A percentile compares a stretch with the other conserved stretches of the same genome.
phyloP scores from a whole-genome alignment of 2,888 invertebrate species.

The Dynastes maya region DNA sequence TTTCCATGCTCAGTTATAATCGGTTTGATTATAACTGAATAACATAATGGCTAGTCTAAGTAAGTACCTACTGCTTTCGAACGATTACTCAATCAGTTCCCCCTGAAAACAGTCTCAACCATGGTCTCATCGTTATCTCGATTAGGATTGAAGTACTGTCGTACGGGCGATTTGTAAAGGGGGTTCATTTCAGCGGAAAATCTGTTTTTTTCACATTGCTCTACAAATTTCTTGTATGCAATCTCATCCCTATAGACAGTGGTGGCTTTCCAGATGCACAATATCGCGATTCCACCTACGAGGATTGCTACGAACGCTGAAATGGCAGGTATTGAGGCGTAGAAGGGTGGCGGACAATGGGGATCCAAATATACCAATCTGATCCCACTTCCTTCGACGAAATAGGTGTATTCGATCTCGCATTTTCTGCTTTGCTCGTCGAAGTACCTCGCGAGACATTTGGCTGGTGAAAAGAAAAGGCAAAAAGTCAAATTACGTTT shows the following conservation, averaged over 20 bases:
- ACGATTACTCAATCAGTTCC: too few relatives aligned
- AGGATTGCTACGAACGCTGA: conserved; percentile 57
- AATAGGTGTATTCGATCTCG: conserved; percentile 54
- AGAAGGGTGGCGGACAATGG: conserved; percentile 59
- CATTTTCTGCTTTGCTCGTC: conserved; percentile 52
- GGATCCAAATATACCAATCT: conserved; percentile 52
- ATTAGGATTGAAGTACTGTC: conserved; percentile 60
- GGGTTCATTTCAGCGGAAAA: conserved; percentile 71
- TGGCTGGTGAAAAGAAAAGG: conserved; percentile 44
- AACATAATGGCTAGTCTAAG: too few relatives aligned
- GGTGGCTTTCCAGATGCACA: conserved; percentile 62
- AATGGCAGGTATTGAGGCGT: conserved; percentile 58
- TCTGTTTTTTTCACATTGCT: conserved; percentile 28
- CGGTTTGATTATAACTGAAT: too few relatives aligned
- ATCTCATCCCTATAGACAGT: conserved; percentile 51
- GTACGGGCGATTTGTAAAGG: conserved; percentile 70
- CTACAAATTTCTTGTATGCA: conserved; percentile 53
- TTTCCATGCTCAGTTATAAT: too few relatives aligned
- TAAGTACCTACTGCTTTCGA: too few relatives aligned
- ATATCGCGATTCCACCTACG: conserved; percentile 56
- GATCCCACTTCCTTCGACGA: conserved; percentile 42
- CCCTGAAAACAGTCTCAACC: too few relatives aligned
- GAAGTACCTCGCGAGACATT: conserved; percentile 51
- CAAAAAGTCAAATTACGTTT: background rate
- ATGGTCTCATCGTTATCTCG: background rate